Evolutionary conservation across 2,888 invertebrate genomes (phyloP).

Genomic region (Automeris io): DNA sequence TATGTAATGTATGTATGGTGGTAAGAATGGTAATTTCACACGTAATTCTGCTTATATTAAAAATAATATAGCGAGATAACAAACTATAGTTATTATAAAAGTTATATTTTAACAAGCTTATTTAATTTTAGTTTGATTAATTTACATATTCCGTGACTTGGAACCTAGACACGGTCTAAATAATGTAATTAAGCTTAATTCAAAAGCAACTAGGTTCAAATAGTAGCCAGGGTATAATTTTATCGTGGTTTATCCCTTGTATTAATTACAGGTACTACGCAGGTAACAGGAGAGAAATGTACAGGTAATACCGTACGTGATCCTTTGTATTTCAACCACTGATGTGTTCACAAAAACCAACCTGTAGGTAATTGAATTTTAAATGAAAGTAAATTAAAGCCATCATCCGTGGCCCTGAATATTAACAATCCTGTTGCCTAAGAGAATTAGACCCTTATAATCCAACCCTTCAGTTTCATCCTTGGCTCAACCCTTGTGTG

Average conservation of each 20-base stretch:
- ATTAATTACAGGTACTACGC: slow-evolving; percentile 15
- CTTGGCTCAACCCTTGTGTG: slow-evolving; percentile 53
- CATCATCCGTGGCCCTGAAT: slow-evolving; percentile 52
- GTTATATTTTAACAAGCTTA: too few relatives aligned
- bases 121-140: too few relatives aligned
- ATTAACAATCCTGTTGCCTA: slow-evolving; percentile 61
- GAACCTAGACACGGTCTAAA: slow-evolving; percentile 8
- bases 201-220: slow-evolving; percentile 3
- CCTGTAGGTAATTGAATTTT: slow-evolving; percentile 49
- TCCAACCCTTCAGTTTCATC: slow-evolving; percentile 67
- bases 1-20: too few relatives aligned
- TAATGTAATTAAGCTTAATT: too few relatives aligned
- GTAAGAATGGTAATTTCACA: too few relatives aligned
- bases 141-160: slow-evolving; percentile 2
- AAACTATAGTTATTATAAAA: too few relatives aligned
- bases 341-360: slow-evolving; percentile 32
- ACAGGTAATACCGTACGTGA: slow-evolving; percentile 9
- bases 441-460: slow-evolving; percentile 68
- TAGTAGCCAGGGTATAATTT: slow-evolving; percentile 13
- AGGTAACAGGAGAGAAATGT: slow-evolving; percentile 1
- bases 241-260: slow-evolving; percentile 20
- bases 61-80: too few relatives aligned
- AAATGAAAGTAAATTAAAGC: slow-evolving; percentile 57
- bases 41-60: too few relatives aligned
- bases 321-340: slow-evolving; percentile 21